Base-by-base conservation (phyloP, 1,140 invertebrate species). In the Nymphalis io region DNA sequence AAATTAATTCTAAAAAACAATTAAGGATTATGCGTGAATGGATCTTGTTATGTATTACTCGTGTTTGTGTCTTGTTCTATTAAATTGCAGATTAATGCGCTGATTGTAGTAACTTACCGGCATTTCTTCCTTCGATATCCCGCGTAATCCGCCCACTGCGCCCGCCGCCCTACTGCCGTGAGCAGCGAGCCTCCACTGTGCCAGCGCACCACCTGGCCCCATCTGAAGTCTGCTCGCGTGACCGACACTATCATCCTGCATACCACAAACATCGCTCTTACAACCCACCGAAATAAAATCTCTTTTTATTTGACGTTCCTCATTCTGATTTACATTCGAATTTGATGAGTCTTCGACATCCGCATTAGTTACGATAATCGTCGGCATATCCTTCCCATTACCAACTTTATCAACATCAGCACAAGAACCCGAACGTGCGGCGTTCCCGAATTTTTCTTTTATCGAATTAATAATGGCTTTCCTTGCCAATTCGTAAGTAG, bases 311-410 rank as follows among this genome's bases (percentile, higher is more conserved):
- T 76, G 71, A 18, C 38, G 23, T 1, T 10, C 61, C 40, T 23
- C 63, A 23, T 77, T 77, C 61, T 73, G 74, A 81, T 84, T 82
- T 80, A 78, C 76, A 87, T 86, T 90, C 81, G 75, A 81, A 87
- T 89, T 88, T 89, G 88, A 88, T 84, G 83, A 85, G 79, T 83
- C 86, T 86, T 88, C 83, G 79, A 80, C 82, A 83, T 89, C 84
- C 83, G 85, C 86, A 85, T 78, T 83, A 70, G 74, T 83, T 79
- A 82, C 83, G 74, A 80, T 82, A 76, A 82, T 83, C 68, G 73
- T 66, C 23, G 79, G 73, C 61, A 79, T 73, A 76, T 75, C 76
- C 79, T 76, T 79, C 72, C 69, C 58, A 84, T 73, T 78, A 76
- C 69, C 77, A 73, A 76, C 80, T 80, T 78, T 88, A 84, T 75